These are phyloP conservation scores for Trachurus trachurus DNA, from an alignment of 2,797 vertebrate species.

Conservation along the genomic window DNA sequence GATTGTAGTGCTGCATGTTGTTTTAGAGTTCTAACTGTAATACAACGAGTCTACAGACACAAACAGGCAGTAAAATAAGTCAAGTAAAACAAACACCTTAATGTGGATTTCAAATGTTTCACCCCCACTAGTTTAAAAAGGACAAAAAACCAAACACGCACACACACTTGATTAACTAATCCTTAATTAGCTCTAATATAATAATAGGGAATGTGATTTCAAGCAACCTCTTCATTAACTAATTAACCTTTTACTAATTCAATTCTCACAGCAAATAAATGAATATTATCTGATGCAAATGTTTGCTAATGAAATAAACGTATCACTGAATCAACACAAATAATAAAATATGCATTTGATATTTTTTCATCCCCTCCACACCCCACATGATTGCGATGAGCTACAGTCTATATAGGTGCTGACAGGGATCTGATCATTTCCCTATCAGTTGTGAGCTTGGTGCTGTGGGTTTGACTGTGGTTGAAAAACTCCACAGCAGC, in stretches of 20 bases:
- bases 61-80: not conserved
- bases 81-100: not conserved
- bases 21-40: no score
- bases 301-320: slow-evolving; percentile 34
- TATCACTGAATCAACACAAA: slow-evolving; percentile 14
- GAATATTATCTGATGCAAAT: slow-evolving; percentile 29
- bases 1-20: no score
- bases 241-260: slow-evolving; percentile 50
- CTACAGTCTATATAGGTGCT: not conserved
- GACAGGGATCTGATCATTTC: not conserved
- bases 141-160: no score
- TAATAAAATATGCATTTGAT: not conserved
- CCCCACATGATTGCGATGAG: not conserved
- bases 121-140: no score
- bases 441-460: not conserved
- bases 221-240: slow-evolving; percentile 44
- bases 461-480: not conserved
- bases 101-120: not conserved
- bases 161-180: slow-evolving; percentile 52
- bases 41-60: not conserved
- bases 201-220: slow-evolving; percentile 58
- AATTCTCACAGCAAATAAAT: slow-evolving; percentile 29
- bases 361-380: not conserved
- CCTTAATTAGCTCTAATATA: slow-evolving; percentile 61
- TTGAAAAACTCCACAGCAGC: not conserved